Evolutionary conservation across 2,888 invertebrate genomes (phyloP).

Genomic region (Onchidella celtica): DNA sequence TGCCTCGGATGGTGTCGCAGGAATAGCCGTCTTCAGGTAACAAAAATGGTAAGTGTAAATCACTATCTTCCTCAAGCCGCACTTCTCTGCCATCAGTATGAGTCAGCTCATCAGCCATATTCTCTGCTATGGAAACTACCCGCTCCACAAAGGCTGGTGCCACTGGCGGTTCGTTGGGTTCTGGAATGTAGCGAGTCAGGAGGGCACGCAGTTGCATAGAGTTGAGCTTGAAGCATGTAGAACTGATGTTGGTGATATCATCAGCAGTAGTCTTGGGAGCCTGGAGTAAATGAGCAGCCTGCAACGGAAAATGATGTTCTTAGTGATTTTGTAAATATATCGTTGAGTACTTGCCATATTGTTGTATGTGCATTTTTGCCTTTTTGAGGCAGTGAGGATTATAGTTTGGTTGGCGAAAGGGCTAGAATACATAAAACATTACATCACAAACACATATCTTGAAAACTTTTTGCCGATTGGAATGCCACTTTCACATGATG

Average conservation of each 20-base stretch:
- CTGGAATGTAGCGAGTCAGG: slow-evolving; percentile 88
- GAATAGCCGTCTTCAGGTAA: slow-evolving; percentile 99
- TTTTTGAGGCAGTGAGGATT: too few species aligned
- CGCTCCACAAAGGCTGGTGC: slow-evolving; percentile 83
- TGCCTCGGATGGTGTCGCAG: slow-evolving; percentile 95
- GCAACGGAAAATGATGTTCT: slow-evolving; percentile 81
- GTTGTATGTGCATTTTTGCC: too few species aligned
- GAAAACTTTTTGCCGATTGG: too few species aligned
- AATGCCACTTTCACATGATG: too few species aligned
- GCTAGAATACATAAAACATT: too few species aligned
- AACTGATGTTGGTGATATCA: slow-evolving; percentile 92
- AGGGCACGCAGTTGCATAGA: slow-evolving; percentile 95
- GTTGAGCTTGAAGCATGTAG: slow-evolving; percentile 97
- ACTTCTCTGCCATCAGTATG: slow-evolving; percentile 90
- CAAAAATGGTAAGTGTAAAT: slow-evolving; percentile 92
- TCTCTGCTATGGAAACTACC: slow-evolving; percentile 79
- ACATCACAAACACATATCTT: too few species aligned
- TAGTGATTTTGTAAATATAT: too few species aligned
- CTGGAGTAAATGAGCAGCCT: slow-evolving; percentile 92
- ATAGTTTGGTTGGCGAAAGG: too few species aligned
- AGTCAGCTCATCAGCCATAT: slow-evolving; percentile 90
- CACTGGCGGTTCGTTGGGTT: slow-evolving; percentile 84
- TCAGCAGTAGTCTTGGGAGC: slow-evolving; percentile 92
- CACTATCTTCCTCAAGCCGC: slow-evolving; percentile 92
- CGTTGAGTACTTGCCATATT: too few species aligned